Percentiles rank a stretch among this genome's conserved stretches.
Evolutionary conservation across 2,113 vertebrate species (phyloP).

Genomic region (Perca flavescens): DNA sequence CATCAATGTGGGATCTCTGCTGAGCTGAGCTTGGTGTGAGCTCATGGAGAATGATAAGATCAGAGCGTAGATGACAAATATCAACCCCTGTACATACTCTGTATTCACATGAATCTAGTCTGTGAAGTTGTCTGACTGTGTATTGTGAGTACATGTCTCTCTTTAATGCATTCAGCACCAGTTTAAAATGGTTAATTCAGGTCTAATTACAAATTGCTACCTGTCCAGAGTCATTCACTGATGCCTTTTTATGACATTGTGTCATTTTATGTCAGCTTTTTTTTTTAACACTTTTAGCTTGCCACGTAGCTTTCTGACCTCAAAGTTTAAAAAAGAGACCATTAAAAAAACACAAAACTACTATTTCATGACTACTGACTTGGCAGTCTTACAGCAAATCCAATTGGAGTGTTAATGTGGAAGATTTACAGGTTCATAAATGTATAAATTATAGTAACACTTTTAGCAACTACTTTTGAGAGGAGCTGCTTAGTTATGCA

Average conservation of each 20-base stretch:
- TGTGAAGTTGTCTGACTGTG: not conserved
- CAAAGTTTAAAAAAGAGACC: not conserved
- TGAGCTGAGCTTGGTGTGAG: conserved; percentile 22
- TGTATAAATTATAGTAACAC: not conserved
- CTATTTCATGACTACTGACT: not conserved
- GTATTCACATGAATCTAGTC: not conserved
- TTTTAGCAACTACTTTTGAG: not conserved
- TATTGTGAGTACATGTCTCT: not conserved
- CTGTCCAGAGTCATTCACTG: not conserved
- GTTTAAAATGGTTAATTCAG: not conserved
- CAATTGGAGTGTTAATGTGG: not conserved
- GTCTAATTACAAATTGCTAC: not conserved
- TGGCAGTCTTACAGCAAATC: not conserved
- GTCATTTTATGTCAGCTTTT: not conserved
- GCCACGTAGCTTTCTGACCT: not conserved
- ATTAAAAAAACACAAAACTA: not conserved
- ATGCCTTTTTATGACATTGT: too few relatives aligned
- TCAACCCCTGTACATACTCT: not conserved
- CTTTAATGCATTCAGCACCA: not conserved
- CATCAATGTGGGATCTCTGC: conserved; percentile 11
- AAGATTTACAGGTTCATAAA: not conserved
- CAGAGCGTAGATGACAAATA: not conserved
- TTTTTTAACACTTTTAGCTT: not conserved
- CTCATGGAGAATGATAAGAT: conserved; percentile 13
- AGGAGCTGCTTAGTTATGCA: not conserved